Conservation (phyloP, 2,113 vertebrate genomes). For the Tyto alba region DNA sequence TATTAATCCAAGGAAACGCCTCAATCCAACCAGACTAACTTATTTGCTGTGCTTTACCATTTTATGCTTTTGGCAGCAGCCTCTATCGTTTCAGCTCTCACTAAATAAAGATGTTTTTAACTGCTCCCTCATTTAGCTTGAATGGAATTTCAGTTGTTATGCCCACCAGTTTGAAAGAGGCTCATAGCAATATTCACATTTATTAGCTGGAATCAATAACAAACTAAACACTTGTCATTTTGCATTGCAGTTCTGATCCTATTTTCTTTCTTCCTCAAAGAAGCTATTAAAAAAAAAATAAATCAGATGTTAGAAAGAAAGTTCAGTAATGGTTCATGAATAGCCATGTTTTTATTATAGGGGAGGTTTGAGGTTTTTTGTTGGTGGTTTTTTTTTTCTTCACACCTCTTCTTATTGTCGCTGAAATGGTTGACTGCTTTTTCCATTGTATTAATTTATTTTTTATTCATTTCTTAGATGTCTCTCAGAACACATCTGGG, state of each 20-base stretch:
- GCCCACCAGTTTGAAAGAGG: neutral
- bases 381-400: neutral
- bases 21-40: neutral
- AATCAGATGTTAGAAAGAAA: neutral
- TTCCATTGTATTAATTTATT: slow-evolving; percentile 5
- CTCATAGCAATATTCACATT: slow-evolving; percentile 33
- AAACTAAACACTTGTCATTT: slow-evolving; percentile 21
- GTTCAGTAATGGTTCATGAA: neutral
- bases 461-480: neutral
- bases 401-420: neutral
- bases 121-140: slow-evolving; percentile 1
- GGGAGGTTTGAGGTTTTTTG: neutral
- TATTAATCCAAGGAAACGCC: neutral
- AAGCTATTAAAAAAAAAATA: slow-evolving; percentile 10
- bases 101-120: slow-evolving; percentile 39
- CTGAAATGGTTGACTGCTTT: neutral
- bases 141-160: slow-evolving; percentile 27
- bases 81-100: neutral
- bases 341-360: neutral
- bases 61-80: neutral
- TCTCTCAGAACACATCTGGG: neutral
- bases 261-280: neutral
- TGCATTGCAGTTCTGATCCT: neutral
- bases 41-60: neutral
- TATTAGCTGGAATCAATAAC: slow-evolving; percentile 44